phyloP scores from a whole-genome alignment of 2,797 vertebrate species.

The Pelodytes ibericus region DNA sequence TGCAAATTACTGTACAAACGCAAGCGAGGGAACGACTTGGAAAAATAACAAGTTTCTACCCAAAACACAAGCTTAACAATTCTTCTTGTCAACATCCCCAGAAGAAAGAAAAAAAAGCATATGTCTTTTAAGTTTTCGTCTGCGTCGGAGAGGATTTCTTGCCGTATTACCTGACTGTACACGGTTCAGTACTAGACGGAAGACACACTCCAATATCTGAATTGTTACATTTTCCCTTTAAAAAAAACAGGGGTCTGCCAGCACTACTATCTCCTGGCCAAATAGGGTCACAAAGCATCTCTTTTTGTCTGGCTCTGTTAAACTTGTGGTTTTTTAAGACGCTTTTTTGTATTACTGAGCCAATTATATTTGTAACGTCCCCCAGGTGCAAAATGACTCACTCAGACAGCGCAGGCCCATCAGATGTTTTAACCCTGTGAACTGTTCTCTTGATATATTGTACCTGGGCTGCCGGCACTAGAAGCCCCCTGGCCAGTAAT shows the following conservation, averaged over 20 bases:
- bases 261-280: not conserved
- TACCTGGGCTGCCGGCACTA: not conserved
- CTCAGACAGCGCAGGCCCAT: not conserved
- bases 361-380: not conserved
- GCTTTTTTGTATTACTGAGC: not conserved
- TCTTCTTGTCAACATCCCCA: not conserved
- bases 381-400: conserved; percentile 4
- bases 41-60: not conserved
- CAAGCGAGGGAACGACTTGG: not conserved
- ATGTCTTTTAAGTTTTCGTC: not conserved
- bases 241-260: not conserved
- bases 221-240: too few relatives aligned
- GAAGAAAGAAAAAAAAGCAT: not conserved
- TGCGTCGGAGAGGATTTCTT: not conserved
- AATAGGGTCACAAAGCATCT: not conserved
- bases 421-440: not conserved
- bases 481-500: not conserved
- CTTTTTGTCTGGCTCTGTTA: not conserved
- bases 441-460: not conserved
- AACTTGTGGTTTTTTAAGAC: not conserved
- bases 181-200: too few relatives aligned
- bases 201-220: too few relatives aligned
- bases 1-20: conserved; percentile 4
- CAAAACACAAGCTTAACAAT: not conserved
- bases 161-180: not conserved